Evolutionary conservation across 1,140 invertebrate genomes (phyloP), one percentile per base, ranked within the genome.

Genomic region (Leptoteleia sp.): DNA sequence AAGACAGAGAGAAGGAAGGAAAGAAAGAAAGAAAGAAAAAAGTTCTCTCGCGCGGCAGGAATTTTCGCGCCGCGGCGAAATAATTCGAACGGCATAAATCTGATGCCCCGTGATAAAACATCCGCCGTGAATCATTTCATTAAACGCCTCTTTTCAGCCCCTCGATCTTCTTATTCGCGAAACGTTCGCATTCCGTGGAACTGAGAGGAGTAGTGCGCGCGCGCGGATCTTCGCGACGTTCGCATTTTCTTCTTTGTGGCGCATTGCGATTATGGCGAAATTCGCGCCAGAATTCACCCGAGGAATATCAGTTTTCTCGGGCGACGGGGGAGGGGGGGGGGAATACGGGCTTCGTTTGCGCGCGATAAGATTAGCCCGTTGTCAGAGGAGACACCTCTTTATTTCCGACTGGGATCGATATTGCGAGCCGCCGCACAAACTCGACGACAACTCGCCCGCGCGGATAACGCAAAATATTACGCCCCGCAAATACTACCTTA

Each of bases 311-410:
- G 52, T 70, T 70, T 68, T 48, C 40, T 38, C 42, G 64, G 64
- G 33, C 42, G n/a, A n/a, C n/a, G n/a, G n/a, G n/a, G n/a, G n/a
- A n/a, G n/a, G n/a, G n/a, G n/a, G n/a, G n/a, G n/a, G n/a, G n/a
- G n/a, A n/a, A n/a, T 50, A n/a, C 50, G 35, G 45, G 50, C 45
- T 70, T 70, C 65, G 65, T 70, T 70, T 70, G 54, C 45, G 31
- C 22, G 11, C 29, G 65, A 70, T 70, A 59, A 70, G 65, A 70
- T 59, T 70, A 70, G 52, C 59, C 13, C 52, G 65, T 70, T 70
- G 65, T 70, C 54, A 70, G 40, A 70, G n/a, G n/a, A 68, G 52
- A 70, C 37, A 70, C 65, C 45, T 59, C 37, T 59, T 70, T 40
- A 70, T 52, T 59, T 52, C 22, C 59, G 37, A 38, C 45, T 6